Conservation (phyloP, 2,888 invertebrate genomes). For the Netelia inedita region DNA sequence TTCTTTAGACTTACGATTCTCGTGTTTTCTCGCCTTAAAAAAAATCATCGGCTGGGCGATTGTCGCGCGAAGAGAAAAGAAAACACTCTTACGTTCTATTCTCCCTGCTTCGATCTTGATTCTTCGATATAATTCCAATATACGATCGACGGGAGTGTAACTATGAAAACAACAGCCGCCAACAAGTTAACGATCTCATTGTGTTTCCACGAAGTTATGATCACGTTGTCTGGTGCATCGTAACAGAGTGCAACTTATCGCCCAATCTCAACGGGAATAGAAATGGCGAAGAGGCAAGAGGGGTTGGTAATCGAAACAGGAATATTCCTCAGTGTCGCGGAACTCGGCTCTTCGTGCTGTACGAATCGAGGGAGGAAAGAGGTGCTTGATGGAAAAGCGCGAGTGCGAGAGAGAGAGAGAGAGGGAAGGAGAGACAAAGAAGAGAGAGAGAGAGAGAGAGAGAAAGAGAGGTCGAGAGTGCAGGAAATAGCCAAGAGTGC, state of each 20-base stretch:
- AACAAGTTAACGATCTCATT: constrained; percentile 51
- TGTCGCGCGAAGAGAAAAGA: neutral
- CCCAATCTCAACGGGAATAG: constrained; percentile 37
- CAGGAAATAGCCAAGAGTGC: constrained; percentile 24
- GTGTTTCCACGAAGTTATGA: constrained; percentile 40
- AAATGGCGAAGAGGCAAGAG: constrained; percentile 6
- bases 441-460: constrained; percentile 3
- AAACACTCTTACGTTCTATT: neutral
- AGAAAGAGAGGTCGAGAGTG: constrained; percentile 8
- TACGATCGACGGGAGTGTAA: neutral
- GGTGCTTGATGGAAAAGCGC: neutral
- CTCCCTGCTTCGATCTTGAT: neutral
- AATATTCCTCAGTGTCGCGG: constrained; percentile 26
- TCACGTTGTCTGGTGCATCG: constrained; percentile 35
- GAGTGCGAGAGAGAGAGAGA: neutral
- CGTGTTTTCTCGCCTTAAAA: constrained; percentile 28
- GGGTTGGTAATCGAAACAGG: constrained; percentile 59
- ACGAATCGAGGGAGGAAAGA: constrained; percentile 1
- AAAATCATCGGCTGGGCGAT: constrained; percentile 30
- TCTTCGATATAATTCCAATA: too few species aligned
- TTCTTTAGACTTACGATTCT: constrained; percentile 20
- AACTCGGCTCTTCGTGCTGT: neutral
- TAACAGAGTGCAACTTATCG: constrained; percentile 46
- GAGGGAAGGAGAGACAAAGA: neutral
- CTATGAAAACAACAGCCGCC: constrained; percentile 17